A percentile compares a stretch with the other conserved stretches of the same genome.
phyloP scores from a whole-genome alignment of 2,888 invertebrate species.

The Pyrgus malvae region DNA sequence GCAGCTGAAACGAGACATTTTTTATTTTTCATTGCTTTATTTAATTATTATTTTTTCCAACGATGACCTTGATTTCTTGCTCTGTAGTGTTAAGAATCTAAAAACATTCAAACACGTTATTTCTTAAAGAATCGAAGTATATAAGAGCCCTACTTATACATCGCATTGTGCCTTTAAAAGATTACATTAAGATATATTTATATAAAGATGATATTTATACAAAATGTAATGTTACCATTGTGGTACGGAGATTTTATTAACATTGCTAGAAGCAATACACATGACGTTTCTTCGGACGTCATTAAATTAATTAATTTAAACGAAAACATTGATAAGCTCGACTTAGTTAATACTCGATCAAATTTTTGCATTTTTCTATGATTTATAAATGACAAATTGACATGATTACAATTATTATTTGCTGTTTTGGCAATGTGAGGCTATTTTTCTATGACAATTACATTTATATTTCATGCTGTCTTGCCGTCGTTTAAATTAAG shows the following conservation, averaged over 20 bases:
- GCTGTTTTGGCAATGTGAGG: conserved; percentile 31
- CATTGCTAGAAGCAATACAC: conserved; percentile 4
- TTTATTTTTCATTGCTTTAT: neutral
- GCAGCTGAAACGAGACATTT: no score
- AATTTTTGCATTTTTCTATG: conserved; percentile 24
- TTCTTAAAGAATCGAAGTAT: neutral
- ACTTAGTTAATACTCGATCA: conserved; percentile 15
- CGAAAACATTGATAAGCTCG: conserved; percentile 20
- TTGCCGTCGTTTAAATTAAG: conserved; percentile 15
- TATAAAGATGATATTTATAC: conserved; percentile 34
- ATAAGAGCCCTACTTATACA: neutral
- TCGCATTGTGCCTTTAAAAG: conserved; percentile 38
- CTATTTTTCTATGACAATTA: conserved; percentile 25
- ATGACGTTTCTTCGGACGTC: conserved; percentile 46
- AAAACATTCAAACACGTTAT: neutral
- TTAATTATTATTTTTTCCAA: no score
- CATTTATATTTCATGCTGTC: neutral
- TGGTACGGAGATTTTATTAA: conserved; percentile 31
- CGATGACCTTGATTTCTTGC: neutral
- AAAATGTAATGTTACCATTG: conserved; percentile 38
- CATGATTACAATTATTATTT: neutral
- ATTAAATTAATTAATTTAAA: conserved; percentile 29
- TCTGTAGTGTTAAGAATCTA: neutral
- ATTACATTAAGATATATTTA: conserved; percentile 37
- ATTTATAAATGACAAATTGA: conserved; percentile 8